Percentiles rank a stretch among this genome's conserved stretches.
Conservation (phyloP, 2,888 invertebrate species). For the Drosophila bunnanda region DNA sequence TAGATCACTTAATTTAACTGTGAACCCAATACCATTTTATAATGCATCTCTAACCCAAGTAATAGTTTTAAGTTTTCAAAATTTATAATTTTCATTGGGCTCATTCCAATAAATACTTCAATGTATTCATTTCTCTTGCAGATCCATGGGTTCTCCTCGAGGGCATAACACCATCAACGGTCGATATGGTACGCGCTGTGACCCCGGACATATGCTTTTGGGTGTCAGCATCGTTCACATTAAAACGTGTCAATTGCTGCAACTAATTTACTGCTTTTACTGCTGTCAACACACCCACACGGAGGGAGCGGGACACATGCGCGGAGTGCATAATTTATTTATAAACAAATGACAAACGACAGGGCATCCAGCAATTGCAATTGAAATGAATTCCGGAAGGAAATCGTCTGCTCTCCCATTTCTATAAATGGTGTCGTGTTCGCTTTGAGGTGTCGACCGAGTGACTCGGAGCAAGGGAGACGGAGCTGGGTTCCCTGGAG, state of each 20-base stretch:
- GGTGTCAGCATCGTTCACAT: conserved; percentile 65
- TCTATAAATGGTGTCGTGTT: conserved; percentile 76
- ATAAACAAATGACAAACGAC: conserved; percentile 75
- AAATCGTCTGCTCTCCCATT: conserved; percentile 71
- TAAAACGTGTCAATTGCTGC: conserved; percentile 74
- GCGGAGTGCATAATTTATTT: conserved; percentile 59
- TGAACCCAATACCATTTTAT: too few relatives aligned
- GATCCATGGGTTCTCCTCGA: neutral
- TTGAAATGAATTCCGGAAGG: conserved; percentile 78
- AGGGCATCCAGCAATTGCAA: conserved; percentile 53
- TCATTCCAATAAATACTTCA: neutral
- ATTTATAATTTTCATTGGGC: neutral
- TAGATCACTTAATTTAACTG: neutral
- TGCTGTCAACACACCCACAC: conserved; percentile 57
- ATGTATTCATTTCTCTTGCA: neutral
- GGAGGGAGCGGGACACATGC: conserved; percentile 10
- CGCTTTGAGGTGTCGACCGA: conserved; percentile 45
- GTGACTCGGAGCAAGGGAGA: conserved; percentile 9
- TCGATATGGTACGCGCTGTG: conserved; percentile 25
- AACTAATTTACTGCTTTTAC: conserved; percentile 74
- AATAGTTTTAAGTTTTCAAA: too few relatives aligned
- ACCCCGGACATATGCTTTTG: conserved; percentile 54
- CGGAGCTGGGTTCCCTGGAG: conserved; percentile 40
- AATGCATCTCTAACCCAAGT: neutral
- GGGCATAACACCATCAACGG: neutral